Conservation (phyloP, 2,888 invertebrate species). For the Luffia ferchaultella region DNA sequence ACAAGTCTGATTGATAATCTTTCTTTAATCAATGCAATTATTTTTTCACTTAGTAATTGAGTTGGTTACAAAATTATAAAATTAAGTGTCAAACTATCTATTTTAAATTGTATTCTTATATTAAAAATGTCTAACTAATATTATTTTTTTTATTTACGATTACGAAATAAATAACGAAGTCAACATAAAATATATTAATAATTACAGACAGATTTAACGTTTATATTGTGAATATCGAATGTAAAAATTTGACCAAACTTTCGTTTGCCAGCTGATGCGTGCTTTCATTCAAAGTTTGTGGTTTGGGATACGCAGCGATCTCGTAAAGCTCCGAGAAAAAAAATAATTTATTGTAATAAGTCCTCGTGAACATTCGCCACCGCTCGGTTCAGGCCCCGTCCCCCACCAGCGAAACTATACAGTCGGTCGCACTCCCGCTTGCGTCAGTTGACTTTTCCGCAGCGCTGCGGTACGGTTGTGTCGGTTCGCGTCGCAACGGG, state of each 20-base stretch:
- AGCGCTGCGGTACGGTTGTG: constrained; percentile 58
- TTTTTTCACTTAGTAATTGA: too few species aligned
- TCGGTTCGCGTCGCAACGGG: constrained; percentile 46
- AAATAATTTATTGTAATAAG: constrained; percentile 64
- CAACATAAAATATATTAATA: too few species aligned
- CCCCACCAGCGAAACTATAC: constrained; percentile 42
- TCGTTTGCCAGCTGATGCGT: constrained; percentile 33
- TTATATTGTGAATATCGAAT: too few species aligned
- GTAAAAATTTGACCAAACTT: constrained; percentile 15
- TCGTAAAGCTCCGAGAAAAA: constrained; percentile 52
- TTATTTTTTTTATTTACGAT: too few species aligned
- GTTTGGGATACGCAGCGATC: constrained; percentile 40
- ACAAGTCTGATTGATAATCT: too few species aligned
- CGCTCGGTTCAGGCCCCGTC: constrained; percentile 48
- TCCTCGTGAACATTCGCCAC: constrained; percentile 61
- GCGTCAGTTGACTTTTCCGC: constrained; percentile 55
- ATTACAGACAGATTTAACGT: too few species aligned
- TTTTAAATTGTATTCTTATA: too few species aligned
- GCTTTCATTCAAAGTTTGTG: constrained; percentile 46
- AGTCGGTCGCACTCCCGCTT: constrained; percentile 51
- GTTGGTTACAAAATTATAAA: too few species aligned
- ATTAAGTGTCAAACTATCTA: too few species aligned
- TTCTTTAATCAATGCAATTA: too few species aligned
- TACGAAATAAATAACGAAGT: too few species aligned
- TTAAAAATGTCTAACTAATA: too few species aligned